Base-by-base conservation (phyloP, 2,888 invertebrate genomes). In the Hedya salicella region DNA sequence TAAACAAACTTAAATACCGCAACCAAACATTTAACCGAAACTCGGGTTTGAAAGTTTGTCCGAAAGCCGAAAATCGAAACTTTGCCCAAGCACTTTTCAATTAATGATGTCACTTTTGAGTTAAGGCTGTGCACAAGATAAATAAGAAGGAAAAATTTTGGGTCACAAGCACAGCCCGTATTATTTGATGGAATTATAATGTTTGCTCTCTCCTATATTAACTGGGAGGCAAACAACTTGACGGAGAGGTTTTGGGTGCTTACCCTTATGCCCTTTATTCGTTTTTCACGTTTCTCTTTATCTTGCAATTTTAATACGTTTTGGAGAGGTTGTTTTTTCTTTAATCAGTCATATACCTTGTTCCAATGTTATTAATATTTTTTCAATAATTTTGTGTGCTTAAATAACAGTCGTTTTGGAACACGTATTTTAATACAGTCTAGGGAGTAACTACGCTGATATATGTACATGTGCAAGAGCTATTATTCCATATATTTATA, bases 141-240 rank as follows among this genome's bases (percentile, higher is more conserved):
- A 50, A 64, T 50, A 57, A 16, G 17, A 53, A 16, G 14, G 25
- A 21, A 42, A 50, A 52, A 21, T 25, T 60, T 30, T 32, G 61
- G 50, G 42, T 42, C 40, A 40, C 17, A 49, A 50, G 14, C 6
- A 1, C 5, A 2, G 8, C n/a, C 16, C 32, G 8, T 40, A 17
- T 53, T 54, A 49, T 62, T 62, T 46, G 48, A 54, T 54, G 62
- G 46, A 48, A 40, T 40, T 62, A 54, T 62, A 4, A 32, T 62
- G 53, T 53, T 53, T 46, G 53, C 52, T 16, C 32, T 40, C 40
- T 39, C 48, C 3, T 44, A 32, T 59, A 62, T 62, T 62, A 32
- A 52, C 60, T 49, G 53, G 30, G 1, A 19, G 25, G 42, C 50
- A 30, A 52, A 54, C 44, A 53, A 30, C 25, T 60, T 40, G 60